Conservation (phyloP, 2,797 vertebrate species). For the Cetoscarus ocellatus region DNA sequence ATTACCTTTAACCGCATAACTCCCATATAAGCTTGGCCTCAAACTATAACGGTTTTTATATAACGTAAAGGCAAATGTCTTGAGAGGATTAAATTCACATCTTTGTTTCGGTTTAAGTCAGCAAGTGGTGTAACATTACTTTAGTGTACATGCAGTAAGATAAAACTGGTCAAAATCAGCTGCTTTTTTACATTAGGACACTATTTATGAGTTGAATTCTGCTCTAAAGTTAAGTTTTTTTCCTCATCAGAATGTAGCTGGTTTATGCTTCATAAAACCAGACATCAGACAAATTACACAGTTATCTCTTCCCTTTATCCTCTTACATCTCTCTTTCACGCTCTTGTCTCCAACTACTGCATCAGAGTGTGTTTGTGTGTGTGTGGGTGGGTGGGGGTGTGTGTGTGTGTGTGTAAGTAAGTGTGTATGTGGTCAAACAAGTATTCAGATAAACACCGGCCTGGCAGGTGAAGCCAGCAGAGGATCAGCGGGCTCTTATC, state of each 20-base stretch:
- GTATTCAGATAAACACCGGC: conserved; percentile 23
- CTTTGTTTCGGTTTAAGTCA: too few relatives aligned
- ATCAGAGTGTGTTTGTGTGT: not conserved
- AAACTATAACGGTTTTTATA: too few relatives aligned
- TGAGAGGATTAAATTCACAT: too few relatives aligned
- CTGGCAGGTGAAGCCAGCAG: conserved; percentile 49
- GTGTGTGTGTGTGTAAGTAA: not conserved
- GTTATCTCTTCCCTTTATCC: not conserved
- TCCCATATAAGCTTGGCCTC: too few relatives aligned
- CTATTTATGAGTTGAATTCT: too few relatives aligned
- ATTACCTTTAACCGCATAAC: too few relatives aligned
- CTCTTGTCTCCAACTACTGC: not conserved
- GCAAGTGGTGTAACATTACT: too few relatives aligned
- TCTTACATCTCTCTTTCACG: not conserved
- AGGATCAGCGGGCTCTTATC: conserved; percentile 57
- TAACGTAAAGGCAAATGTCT: too few relatives aligned
- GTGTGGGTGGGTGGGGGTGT: not conserved
- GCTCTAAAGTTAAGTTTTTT: too few relatives aligned
- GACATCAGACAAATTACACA: not conserved
- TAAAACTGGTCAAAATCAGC: too few relatives aligned
- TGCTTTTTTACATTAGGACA: too few relatives aligned
- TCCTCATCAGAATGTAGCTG: not conserved
- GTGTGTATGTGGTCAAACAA: not conserved
- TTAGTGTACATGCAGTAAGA: too few relatives aligned
- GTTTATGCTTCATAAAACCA: conserved; percentile 33